phyloP scores from a whole-genome alignment of 2,113 vertebrate species.

The Entosphenus tridentatus region DNA sequence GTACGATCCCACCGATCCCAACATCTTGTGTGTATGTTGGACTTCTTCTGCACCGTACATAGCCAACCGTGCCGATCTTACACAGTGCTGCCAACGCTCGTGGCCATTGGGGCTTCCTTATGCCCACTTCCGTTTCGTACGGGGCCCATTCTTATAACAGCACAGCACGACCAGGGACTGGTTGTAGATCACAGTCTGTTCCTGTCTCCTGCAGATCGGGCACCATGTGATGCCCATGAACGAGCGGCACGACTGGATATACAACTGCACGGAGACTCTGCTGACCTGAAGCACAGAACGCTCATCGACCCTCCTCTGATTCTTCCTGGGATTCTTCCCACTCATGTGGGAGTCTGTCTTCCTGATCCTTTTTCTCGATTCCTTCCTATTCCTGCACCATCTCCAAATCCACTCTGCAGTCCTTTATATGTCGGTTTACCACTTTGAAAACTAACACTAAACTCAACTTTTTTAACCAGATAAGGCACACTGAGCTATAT shows the following conservation, averaged over 20 bases:
- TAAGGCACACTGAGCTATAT: too few species aligned
- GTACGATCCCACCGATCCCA: conserved; percentile 18
- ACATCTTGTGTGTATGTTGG: conserved; percentile 8
- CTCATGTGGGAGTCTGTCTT: too few species aligned
- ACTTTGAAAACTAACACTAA: too few species aligned
- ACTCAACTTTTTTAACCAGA: too few species aligned
- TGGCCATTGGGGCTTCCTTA: not conserved
- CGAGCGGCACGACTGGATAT: conserved; percentile 51
- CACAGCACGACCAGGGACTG: not conserved
- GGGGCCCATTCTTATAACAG: not conserved
- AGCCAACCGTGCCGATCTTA: not conserved
- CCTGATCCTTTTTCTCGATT: too few species aligned
- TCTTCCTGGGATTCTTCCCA: too few species aligned
- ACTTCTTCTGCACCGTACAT: not conserved
- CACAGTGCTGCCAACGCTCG: not conserved
- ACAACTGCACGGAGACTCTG: conserved; percentile 43
- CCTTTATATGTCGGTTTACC: too few species aligned
- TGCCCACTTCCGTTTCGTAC: not conserved
- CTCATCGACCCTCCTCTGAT: too few species aligned
- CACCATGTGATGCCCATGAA: conserved; percentile 54
- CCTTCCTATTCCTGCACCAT: too few species aligned
- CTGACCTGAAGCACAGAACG: conserved; percentile 17
- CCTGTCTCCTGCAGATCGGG: conserved; percentile 32
- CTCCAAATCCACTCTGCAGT: too few species aligned
- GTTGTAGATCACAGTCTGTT: conserved; percentile 7